phyloP scores from a whole-genome alignment of 2,113 vertebrate genomes.

The Pyrgilauda ruficollis region DNA sequence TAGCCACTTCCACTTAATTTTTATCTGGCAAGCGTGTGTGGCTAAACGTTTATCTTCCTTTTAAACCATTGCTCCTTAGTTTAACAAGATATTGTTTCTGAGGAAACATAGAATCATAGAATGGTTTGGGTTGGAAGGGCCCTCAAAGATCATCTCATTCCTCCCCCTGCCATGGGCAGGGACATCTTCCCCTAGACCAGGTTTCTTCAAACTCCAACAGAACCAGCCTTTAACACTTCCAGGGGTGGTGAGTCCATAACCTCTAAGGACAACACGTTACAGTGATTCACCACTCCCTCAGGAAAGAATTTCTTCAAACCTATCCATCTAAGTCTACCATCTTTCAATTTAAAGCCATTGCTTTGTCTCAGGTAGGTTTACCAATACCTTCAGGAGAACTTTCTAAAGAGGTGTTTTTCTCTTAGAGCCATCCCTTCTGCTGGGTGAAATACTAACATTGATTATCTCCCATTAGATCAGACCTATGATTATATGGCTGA shows the following conservation, averaged over 20 bases:
- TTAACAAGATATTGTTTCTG: background rate
- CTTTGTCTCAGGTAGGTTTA: background rate
- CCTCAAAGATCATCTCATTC: background rate
- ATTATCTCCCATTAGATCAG: background rate
- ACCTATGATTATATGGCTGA: background rate
- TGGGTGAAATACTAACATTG: background rate
- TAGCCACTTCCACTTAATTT: background rate
- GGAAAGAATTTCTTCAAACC: background rate
- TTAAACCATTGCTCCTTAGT: background rate
- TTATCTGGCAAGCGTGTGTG: background rate
- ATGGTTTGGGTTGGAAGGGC: background rate
- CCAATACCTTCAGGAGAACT: background rate
- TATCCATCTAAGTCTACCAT: background rate
- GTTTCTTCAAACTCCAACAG: accelerated
- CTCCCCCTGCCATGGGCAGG: background rate
- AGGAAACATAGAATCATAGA: background rate
- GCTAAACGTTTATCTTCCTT: background rate
- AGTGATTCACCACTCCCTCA: background rate
- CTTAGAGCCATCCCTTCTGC: background rate
- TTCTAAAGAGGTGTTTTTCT: background rate
- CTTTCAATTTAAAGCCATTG: background rate
- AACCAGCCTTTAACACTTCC: background rate
- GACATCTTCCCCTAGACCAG: background rate
- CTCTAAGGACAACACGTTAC: background rate
- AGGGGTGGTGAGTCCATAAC: background rate